These are phyloP conservation scores for Emydura subglobosa DNA, from an alignment of 2,113 vertebrate species.

Conservation along the genomic window DNA sequence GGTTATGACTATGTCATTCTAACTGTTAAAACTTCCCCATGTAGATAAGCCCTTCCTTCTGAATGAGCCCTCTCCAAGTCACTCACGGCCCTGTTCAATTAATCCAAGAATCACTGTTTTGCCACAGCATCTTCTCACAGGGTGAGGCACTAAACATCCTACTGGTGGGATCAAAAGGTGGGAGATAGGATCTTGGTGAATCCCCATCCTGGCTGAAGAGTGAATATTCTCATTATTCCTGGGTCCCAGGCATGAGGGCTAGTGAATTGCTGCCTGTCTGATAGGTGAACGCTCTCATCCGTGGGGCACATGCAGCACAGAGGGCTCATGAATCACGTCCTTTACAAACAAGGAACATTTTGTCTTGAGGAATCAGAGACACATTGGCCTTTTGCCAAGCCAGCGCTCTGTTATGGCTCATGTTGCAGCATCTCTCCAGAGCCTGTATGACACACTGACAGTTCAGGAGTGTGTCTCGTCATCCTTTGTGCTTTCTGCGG, in stretches of 20 bases:
- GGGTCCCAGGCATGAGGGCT: neutral
- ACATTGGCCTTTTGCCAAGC: neutral
- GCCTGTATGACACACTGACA: neutral
- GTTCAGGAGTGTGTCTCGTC: neutral
- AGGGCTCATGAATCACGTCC: neutral
- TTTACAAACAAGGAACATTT: neutral
- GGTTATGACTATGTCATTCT: neutral
- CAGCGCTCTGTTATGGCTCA: neutral
- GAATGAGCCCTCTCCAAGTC: neutral
- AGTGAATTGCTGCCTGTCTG: neutral
- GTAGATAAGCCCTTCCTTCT: neutral
- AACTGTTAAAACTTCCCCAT: neutral
- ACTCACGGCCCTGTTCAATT: neutral
- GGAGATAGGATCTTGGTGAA: neutral
- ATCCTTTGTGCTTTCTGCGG: rapidly evolving
- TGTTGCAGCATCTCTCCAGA: neutral
- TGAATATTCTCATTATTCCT: neutral
- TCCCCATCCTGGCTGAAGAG: neutral
- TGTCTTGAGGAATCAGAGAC: neutral
- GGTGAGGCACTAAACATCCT: rapidly evolving
- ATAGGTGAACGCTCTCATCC: neutral
- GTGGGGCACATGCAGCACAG: neutral
- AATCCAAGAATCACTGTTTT: neutral
- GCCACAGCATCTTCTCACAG: neutral
- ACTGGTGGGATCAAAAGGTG: neutral